These are phyloP conservation scores for Octodonta nipae DNA, from an alignment of 2,888 invertebrate species.

Conservation along the genomic window DNA sequence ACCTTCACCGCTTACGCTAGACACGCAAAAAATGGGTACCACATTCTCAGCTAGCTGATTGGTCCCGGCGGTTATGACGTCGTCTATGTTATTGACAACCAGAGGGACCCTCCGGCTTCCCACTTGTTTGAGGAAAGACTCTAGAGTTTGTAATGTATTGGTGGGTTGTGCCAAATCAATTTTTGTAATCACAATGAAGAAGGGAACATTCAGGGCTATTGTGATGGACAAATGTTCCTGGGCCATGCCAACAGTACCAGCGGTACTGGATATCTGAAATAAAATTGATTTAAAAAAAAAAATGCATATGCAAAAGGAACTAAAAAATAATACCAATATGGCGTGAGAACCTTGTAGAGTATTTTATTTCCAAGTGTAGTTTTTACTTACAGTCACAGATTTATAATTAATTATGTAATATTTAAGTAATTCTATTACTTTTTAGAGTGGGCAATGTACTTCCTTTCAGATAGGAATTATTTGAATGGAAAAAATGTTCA, in stretches of 20 bases:
- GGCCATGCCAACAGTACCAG: conserved; percentile 69
- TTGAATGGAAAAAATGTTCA: too few species aligned
- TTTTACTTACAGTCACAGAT: too few species aligned
- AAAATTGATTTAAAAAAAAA: conserved; percentile 5
- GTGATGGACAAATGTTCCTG: conserved; percentile 83
- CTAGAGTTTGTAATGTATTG: conserved; percentile 43
- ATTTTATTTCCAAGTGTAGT: too few species aligned
- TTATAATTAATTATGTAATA: too few species aligned
- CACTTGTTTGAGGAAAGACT: conserved; percentile 49
- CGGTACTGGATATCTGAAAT: conserved; percentile 59
- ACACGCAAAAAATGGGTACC: conserved; percentile 75
- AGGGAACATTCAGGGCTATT: conserved; percentile 68
- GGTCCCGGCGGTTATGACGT: conserved; percentile 61
- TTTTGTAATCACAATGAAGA: conserved; percentile 89
- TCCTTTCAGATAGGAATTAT: too few species aligned
- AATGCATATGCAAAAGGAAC: too few species aligned
- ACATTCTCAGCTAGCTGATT: conserved; percentile 50
- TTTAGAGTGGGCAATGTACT: too few species aligned
- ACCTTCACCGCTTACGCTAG: conserved; percentile 79
- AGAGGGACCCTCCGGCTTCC: conserved; percentile 53
- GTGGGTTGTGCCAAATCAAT: conserved; percentile 64
- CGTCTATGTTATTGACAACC: conserved; percentile 52
- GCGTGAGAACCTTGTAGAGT: too few species aligned
- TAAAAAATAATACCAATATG: too few species aligned
- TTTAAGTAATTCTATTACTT: too few species aligned